Evolutionary conservation across 1,140 invertebrate genomes (phyloP).

Genomic region (Mycetomoellerius zeteki): DNA sequence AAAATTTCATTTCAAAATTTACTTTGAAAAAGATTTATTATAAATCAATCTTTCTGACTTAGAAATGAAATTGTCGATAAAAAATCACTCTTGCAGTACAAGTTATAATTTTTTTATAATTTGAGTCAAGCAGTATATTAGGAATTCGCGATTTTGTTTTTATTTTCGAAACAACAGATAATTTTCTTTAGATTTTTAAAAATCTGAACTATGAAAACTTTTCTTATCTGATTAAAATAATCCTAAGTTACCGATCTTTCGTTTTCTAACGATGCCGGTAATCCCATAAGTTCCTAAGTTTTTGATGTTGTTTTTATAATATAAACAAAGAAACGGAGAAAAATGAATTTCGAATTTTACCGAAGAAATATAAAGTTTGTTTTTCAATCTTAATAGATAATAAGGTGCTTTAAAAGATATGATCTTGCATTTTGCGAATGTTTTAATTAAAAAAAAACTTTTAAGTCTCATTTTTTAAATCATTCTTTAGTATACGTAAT

Average conservation of each 20-base stretch:
- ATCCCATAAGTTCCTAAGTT: neutral
- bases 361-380: neutral
- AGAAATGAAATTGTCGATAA: neutral
- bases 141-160: neutral
- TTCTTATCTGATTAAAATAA: conserved; percentile 12
- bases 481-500: neutral
- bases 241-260: neutral
- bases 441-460: neutral
- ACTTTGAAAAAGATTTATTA: conserved; percentile 1
- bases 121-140: neutral
- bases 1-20: neutral
- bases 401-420: neutral
- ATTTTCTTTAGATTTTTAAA: neutral
- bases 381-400: neutral
- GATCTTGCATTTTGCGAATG: neutral
- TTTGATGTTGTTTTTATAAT: neutral
- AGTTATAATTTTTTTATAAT: neutral
- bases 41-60: neutral
- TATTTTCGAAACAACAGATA: neutral
- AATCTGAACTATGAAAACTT: neutral
- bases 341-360: neutral
- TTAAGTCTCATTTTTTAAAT: neutral
- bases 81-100: neutral
- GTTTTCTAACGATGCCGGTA: neutral
- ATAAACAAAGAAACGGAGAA: neutral